Conservation (phyloP, 1,140 invertebrate species). For the Gryon sp. region DNA sequence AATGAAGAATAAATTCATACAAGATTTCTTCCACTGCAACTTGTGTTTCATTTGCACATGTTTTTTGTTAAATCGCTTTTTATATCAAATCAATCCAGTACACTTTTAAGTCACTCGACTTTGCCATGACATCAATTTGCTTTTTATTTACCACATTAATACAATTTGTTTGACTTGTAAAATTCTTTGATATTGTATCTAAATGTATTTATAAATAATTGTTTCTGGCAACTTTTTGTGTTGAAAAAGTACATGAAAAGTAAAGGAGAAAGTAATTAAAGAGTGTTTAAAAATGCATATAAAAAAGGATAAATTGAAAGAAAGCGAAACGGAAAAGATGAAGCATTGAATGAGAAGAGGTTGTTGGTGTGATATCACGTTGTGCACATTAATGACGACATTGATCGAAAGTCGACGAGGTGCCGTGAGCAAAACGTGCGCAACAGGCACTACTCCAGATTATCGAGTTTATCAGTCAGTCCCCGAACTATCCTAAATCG, state of each 20-base stretch:
- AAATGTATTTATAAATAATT: no score
- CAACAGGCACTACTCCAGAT: conserved; percentile 50
- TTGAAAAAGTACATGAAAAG: no score
- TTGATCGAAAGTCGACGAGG: conserved; percentile 47
- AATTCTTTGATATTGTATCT: no score
- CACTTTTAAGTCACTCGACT: conserved; percentile 6
- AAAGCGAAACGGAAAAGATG: not conserved
- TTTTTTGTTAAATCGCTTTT: not conserved
- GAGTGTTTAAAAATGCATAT: no score
- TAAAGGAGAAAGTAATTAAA: no score
- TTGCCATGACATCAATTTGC: no score
- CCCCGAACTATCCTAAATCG: conserved; percentile 33
- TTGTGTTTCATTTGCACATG: not conserved
- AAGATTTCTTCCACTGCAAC: conserved; percentile 2
- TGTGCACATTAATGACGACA: conserved; percentile 26
- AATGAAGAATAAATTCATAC: no score
- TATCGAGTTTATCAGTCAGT: conserved; percentile 68
- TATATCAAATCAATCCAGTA: not conserved
- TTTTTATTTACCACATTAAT: no score
- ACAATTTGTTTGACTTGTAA: no score
- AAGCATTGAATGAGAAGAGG: not conserved
- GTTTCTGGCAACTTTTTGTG: no score
- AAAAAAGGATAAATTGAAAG: no score
- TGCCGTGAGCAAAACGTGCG: conserved; percentile 70
- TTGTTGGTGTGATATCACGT: not conserved